Conservation (phyloP, 2,113 vertebrate species). For the Ammodytes dubius region DNA sequence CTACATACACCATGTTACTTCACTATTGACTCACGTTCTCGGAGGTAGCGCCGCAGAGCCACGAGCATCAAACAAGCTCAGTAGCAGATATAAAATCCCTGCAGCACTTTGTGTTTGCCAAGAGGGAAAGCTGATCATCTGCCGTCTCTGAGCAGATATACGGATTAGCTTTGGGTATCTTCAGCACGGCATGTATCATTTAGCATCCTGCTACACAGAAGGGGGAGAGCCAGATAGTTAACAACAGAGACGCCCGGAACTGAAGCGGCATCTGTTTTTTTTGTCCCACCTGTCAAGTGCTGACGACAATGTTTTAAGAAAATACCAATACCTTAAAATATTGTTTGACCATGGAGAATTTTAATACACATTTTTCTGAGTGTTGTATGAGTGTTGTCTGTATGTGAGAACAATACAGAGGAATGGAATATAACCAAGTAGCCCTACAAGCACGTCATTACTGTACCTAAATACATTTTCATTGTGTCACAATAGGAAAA, state of each 20-base stretch:
- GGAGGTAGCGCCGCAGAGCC: conserved; percentile 29
- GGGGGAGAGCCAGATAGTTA: conserved; percentile 54
- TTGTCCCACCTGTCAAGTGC: conserved; percentile 34
- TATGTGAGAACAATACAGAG: neutral
- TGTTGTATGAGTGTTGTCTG: neutral
- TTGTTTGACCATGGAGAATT: neutral
- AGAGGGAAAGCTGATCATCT: conserved; percentile 68
- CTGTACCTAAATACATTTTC: no score
- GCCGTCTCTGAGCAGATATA: conserved; percentile 69
- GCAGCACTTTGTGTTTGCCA: conserved; percentile 53
- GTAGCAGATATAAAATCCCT: conserved; percentile 50
- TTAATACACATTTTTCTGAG: neutral
- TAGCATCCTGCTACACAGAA: conserved; percentile 64
- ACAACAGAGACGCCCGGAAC: conserved; percentile 28
- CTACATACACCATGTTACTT: conserved; percentile 12
- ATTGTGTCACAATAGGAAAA: no score
- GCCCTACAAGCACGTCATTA: no score
- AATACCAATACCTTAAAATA: neutral
- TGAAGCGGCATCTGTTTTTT: neutral
- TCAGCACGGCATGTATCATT: conserved; percentile 57
- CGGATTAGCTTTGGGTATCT: conserved; percentile 74
- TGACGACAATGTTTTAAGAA: neutral
- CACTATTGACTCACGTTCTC: conserved; percentile 35
- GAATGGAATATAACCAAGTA: no score
- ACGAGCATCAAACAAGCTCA: conserved; percentile 30